phyloP scores from a whole-genome alignment of 2,113 vertebrate species.

The Thalassoma bifasciatum region DNA sequence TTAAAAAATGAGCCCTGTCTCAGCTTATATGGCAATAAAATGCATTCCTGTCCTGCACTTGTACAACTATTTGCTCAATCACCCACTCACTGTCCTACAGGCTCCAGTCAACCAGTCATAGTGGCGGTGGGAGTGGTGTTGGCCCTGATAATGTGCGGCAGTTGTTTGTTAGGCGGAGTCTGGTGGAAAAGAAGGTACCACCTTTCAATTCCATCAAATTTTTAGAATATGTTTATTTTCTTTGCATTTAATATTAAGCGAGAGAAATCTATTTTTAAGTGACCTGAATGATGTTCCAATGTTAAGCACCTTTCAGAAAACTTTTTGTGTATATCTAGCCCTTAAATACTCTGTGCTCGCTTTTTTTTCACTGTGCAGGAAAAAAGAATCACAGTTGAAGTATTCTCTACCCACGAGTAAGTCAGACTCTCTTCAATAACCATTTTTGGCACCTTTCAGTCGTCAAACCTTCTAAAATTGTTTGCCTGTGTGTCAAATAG shows the following conservation, averaged over 20 bases:
- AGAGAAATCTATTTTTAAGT: no score
- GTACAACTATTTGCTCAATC: slow-evolving; percentile 24
- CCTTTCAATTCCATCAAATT: not conserved
- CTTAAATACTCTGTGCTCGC: not conserved
- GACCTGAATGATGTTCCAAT: not conserved
- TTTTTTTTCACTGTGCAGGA: slow-evolving; percentile 62
- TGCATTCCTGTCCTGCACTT: slow-evolving; percentile 10
- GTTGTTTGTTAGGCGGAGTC: slow-evolving; percentile 83
- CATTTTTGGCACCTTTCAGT: not conserved
- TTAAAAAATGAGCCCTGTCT: not conserved
- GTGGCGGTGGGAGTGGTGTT: slow-evolving; percentile 82
- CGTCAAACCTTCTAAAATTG: slow-evolving; percentile 8
- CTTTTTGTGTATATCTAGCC: not conserved
- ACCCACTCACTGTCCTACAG: slow-evolving; percentile 42
- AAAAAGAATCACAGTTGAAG: slow-evolving; percentile 75
- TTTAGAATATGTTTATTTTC: no score
- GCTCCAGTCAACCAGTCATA: slow-evolving; percentile 77
- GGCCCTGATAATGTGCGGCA: slow-evolving; percentile 80
- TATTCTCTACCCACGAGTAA: slow-evolving; percentile 78
- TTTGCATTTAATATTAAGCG: no score
- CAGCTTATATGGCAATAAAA: slow-evolving; percentile 32
- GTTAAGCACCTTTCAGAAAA: not conserved
- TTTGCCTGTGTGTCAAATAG: slow-evolving; percentile 54
- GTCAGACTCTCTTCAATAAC: not conserved
- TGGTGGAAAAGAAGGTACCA: slow-evolving; percentile 85